phyloP scores from a whole-genome alignment of 2,888 invertebrate species.

The Spisula subtruncata region DNA sequence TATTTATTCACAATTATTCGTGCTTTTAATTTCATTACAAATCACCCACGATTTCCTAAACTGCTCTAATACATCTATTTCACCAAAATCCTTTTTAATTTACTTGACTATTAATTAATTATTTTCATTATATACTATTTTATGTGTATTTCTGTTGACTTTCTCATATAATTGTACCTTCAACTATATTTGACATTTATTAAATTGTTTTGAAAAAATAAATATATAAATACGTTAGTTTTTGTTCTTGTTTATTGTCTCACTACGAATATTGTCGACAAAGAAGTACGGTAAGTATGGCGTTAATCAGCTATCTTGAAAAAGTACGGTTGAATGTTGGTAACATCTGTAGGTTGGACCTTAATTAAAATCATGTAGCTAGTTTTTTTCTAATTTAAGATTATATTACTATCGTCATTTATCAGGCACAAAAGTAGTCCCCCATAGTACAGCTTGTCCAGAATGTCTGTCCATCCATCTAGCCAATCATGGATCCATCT shows the following conservation, averaged over 20 bases:
- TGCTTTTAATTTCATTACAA: background rate
- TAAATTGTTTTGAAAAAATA: conserved; percentile 10
- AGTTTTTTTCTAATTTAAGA: too few species aligned
- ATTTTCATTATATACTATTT: conserved; percentile 13
- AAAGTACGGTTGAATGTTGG: too few species aligned
- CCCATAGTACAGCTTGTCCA: too few species aligned
- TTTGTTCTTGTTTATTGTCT: background rate
- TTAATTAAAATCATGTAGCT: too few species aligned
- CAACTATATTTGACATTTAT: conserved; percentile 21
- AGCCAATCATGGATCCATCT: too few species aligned
- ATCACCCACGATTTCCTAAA: background rate
- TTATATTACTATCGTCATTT: too few species aligned
- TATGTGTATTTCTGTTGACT: background rate
- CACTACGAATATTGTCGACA: background rate
- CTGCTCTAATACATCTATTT: background rate
- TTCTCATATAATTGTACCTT: conserved; percentile 15
- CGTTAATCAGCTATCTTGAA: too few species aligned
- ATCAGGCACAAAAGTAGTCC: too few species aligned
- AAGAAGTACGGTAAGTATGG: background rate
- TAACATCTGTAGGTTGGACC: too few species aligned
- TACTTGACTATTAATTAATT: conserved; percentile 7
- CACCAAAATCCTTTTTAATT: background rate
- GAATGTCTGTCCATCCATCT: too few species aligned
- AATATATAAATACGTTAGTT: conserved; percentile 17
- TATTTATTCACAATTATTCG: background rate